Percentiles rank a stretch among this genome's conserved stretches.
Evolutionary conservation across 1,140 invertebrate genomes (phyloP).

Genomic region (Anoplolepis gracilipes): DNA sequence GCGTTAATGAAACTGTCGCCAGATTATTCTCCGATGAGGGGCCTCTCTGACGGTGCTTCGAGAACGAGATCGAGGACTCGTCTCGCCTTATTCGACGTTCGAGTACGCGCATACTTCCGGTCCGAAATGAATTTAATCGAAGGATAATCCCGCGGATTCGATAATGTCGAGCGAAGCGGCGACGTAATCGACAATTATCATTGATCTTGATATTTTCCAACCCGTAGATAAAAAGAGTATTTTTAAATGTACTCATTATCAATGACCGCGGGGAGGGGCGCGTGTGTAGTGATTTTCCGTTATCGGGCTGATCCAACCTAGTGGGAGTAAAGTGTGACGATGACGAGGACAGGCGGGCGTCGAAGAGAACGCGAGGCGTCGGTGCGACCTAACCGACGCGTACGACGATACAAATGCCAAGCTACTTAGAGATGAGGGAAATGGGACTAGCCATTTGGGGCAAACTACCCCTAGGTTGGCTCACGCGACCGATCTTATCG

Average conservation of each 20-base stretch:
- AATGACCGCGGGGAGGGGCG: constrained; percentile 14
- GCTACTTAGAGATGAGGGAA: constrained; percentile 78
- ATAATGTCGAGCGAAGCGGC: background rate
- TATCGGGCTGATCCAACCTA: constrained; percentile 68
- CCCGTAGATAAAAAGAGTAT: constrained; percentile 28
- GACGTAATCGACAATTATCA: constrained; percentile 51
- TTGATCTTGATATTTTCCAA: constrained; percentile 44
- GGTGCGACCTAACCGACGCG: constrained; percentile 46
- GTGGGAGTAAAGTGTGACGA: constrained; percentile 21
- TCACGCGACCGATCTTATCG: constrained; percentile 82
- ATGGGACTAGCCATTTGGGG: constrained; percentile 77
- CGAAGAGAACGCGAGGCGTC: constrained; percentile 50
- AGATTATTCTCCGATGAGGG: constrained; percentile 45
- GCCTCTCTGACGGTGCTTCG: constrained; percentile 38
- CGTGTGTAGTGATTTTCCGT: constrained; percentile 68
- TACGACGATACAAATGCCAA: constrained; percentile 71
- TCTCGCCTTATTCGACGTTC: constrained; percentile 39
- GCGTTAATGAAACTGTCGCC: constrained; percentile 63
- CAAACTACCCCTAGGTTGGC: constrained; percentile 75
- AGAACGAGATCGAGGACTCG: constrained; percentile 40
- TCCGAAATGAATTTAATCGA: constrained; percentile 13
- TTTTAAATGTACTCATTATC: constrained; percentile 32
- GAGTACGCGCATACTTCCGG: background rate
- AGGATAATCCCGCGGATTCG: constrained; percentile 12
- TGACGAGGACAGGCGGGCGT: constrained; percentile 46